Conservation (phyloP, 1,140 invertebrate species). For the Calliopsis andreniformis region DNA sequence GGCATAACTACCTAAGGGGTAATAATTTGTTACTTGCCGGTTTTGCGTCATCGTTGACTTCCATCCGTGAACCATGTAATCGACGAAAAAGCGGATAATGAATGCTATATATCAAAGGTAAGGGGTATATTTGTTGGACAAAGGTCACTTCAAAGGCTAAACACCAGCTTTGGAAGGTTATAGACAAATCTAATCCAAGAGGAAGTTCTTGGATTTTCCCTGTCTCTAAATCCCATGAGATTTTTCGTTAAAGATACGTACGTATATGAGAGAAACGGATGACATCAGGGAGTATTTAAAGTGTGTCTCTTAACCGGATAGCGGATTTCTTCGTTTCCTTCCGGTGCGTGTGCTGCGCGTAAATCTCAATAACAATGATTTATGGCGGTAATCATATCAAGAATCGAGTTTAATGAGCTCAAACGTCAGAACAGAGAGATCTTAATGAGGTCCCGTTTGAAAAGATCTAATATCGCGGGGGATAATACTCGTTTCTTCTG, state of each 20-base stretch:
- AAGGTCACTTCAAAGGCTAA: constrained; percentile 15
- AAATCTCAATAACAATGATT: constrained; percentile 48
- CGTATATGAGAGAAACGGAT: background rate
- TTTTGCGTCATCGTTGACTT: background rate
- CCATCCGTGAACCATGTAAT: background rate
- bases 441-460: constrained; percentile 48
- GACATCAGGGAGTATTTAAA: background rate
- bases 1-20: background rate
- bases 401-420: constrained; percentile 51
- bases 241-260: background rate
- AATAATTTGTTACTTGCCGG: constrained; percentile 26
- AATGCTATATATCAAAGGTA: constrained; percentile 4
- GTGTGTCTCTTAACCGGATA: constrained; percentile 1
- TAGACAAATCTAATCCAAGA: background rate
- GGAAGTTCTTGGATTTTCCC: background rate
- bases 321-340: background rate
- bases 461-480: constrained; percentile 47
- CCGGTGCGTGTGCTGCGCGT: constrained; percentile 7
- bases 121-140: background rate
- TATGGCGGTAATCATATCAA: constrained; percentile 26
- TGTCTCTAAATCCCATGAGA: background rate
- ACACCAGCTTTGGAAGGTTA: background rate
- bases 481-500: constrained; percentile 41
- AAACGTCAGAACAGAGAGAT: constrained; percentile 29
- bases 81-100: constrained; percentile 31